Evolutionary conservation across 2,888 invertebrate species (phyloP).

Genomic region (Holacanthella duospinosa): DNA sequence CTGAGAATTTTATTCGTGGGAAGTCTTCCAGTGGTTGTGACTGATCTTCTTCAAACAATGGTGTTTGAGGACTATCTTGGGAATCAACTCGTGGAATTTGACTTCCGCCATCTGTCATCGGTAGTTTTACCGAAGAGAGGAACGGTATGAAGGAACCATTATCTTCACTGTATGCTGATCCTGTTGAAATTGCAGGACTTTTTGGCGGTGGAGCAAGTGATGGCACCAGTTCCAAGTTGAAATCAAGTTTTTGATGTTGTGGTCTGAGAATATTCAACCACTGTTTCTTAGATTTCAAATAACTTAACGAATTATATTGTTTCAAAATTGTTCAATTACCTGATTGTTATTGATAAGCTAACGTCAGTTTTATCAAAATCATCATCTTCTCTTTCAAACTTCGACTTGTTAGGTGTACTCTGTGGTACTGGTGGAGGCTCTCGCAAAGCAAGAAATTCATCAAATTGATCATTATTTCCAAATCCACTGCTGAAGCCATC

Average conservation of each 20-base stretch:
- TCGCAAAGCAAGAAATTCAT: constrained; percentile 56
- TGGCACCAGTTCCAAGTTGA: constrained; percentile 49
- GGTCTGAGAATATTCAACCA: constrained; percentile 20
- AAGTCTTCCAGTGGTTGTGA: constrained; percentile 85
- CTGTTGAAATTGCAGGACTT: constrained; percentile 42
- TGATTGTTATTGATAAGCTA: constrained; percentile 39
- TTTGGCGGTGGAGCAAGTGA: constrained; percentile 61
- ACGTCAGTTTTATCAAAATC: constrained; percentile 38
- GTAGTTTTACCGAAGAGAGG: constrained; percentile 37
- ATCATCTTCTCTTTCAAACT: constrained; percentile 26
- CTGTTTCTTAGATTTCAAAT: not conserved
- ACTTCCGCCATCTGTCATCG: constrained; percentile 18
- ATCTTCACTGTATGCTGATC: constrained; percentile 35
- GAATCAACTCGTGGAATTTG: constrained; percentile 44
- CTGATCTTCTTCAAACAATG: constrained; percentile 85
- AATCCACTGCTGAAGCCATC: constrained; percentile 44
- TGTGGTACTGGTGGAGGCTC: constrained; percentile 59
- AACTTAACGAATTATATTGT: constrained; percentile 2
- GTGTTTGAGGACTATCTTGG: constrained; percentile 79
- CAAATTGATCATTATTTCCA: constrained; percentile 56
- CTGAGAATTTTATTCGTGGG: constrained; percentile 62
- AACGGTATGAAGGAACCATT: constrained; percentile 40
- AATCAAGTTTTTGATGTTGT: constrained; percentile 28
- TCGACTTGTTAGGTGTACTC: constrained; percentile 53
- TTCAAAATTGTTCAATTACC: too few relatives aligned